Percentiles rank a stretch among this genome's conserved stretches.
These are phyloP conservation scores for Spisula solida DNA, from an alignment of 2,888 invertebrate species.

Conservation along the genomic window DNA sequence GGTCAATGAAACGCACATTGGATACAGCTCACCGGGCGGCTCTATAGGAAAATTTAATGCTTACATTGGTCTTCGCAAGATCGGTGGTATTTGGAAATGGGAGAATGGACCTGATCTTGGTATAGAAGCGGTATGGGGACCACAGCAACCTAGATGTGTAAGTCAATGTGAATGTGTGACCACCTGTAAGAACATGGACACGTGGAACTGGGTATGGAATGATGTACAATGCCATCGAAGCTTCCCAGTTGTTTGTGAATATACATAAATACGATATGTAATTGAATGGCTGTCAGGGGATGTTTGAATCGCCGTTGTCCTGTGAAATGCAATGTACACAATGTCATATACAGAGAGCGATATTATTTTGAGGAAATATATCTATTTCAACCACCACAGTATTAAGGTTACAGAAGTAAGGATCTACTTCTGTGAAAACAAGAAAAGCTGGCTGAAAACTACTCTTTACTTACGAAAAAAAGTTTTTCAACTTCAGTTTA, in stretches of 20 bases:
- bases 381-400: too few relatives aligned
- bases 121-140: not conserved
- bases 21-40: not conserved
- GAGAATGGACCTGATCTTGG: not conserved
- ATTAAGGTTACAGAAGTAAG: too few relatives aligned
- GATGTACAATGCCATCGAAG: not conserved
- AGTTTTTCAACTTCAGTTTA: too few relatives aligned
- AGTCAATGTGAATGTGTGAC: not conserved
- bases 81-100: not conserved
- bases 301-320: too few relatives aligned
- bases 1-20: not conserved
- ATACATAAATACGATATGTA: not conserved
- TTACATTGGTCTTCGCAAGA: not conserved
- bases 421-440: too few relatives aligned
- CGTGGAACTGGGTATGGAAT: constrained; percentile 2
- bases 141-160: not conserved
- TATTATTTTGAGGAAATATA: too few relatives aligned
- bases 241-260: not conserved
- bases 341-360: too few relatives aligned
- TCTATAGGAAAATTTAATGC: not conserved
- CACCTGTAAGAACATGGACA: not conserved
- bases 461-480: too few relatives aligned
- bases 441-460: too few relatives aligned
- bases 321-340: too few relatives aligned
- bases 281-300: too few relatives aligned